Base-by-base conservation (phyloP, 2,888 invertebrate genomes). In the Hypolimnas misippus region DNA sequence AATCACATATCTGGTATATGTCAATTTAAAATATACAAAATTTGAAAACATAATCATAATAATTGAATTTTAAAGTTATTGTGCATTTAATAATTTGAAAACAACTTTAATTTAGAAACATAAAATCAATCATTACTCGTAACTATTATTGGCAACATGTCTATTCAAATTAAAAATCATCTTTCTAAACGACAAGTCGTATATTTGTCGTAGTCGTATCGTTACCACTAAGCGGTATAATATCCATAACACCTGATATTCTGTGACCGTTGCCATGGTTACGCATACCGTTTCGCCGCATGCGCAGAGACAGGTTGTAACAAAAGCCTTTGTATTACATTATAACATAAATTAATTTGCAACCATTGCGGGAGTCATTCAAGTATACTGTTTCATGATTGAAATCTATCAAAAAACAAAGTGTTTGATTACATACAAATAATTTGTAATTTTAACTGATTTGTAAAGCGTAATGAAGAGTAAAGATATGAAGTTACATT, bases 291-390 rank as follows among this genome's bases (percentile, higher is more conserved):
- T 59, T 57, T 59, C 78, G 73, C 73, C 78, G 77, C 66, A 67
- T 76, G 69, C 55, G 67, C 61, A 63, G 59, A 70, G 79, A 83
- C 88, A 79, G 86, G 87, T 87, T 89, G 89, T 84, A 87, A 89
- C 86, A 84, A 86, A 84, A 86, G 82, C 74, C 75, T 73, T 75
- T 74, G 67, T 71, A 63, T 65, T 62, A 69, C 68, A 68, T 65
- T 70, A 69, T 46, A 46, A 21, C n/a, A 63, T 68, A 63, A 51
- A 51, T 56, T 35, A 56, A 68, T 64, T 65, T 66, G 65, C 62
- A 65, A 62, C 29, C 49, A 61, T 62, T 59, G 65, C 65, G 46
- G 65, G 55, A 65, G 62, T 58, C 46, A 35, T 19, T 51, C 62
- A 57, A 59, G 61, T 67, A 65, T 66, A 49, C n/a, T 17, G 29